phyloP scores from a whole-genome alignment of 1,140 invertebrate genomes.

The Sycobia sp. region DNA sequence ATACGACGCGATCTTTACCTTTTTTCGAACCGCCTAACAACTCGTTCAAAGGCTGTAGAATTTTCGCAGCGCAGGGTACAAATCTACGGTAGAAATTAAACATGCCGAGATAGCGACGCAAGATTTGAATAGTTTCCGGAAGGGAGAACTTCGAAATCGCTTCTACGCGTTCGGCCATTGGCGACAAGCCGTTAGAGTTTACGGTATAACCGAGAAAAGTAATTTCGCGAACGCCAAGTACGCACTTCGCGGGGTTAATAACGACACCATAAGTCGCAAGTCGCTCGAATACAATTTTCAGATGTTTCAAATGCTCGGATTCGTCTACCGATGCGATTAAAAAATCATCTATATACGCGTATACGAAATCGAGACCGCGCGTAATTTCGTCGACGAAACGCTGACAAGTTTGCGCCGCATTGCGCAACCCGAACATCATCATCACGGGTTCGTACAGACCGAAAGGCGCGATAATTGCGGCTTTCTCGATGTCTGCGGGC shows the following conservation, averaged over 20 bases:
- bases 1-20: neutral
- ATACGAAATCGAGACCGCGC: constrained; percentile 1
- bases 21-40: too few relatives aligned
- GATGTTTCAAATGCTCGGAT: neutral
- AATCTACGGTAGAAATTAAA: neutral
- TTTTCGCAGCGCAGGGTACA: too few relatives aligned
- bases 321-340: neutral
- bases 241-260: neutral
- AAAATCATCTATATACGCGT: constrained; percentile 11
- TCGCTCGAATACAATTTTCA: neutral
- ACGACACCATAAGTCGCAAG: neutral
- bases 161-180: neutral
- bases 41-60: too few relatives aligned
- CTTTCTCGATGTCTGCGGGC: neutral
- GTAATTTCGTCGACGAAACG: neutral
- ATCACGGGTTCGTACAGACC: neutral
- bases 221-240: neutral
- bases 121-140: neutral
- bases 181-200: neutral
- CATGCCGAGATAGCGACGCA: neutral
- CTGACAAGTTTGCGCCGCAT: neutral
- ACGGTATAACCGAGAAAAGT: neutral
- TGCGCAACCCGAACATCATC: neutral
- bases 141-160: neutral
- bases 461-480: neutral